These are phyloP conservation scores for Chaenogobius annularis DNA, from an alignment of 2,113 vertebrate species.

Conservation along the genomic window DNA sequence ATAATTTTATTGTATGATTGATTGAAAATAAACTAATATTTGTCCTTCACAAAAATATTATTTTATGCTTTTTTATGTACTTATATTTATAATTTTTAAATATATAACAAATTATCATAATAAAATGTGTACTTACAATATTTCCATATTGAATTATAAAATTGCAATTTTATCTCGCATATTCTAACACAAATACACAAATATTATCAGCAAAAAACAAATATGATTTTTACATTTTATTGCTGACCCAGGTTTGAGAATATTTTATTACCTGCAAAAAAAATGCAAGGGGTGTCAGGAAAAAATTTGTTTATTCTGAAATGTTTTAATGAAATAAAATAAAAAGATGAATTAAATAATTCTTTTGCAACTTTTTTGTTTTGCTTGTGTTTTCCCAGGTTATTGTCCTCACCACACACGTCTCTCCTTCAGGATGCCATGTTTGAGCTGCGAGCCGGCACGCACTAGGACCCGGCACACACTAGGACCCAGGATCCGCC, in stretches of 20 bases:
- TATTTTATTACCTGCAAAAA: slow-evolving; percentile 29
- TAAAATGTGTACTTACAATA: not conserved
- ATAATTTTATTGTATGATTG: not conserved
- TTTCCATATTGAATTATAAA: not conserved
- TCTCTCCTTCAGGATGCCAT: not conserved
- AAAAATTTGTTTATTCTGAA: not conserved
- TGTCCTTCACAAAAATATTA: no score
- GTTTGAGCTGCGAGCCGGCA: not conserved
- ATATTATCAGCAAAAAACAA: not conserved
- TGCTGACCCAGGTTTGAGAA: slow-evolving; percentile 23
- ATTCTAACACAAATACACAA: not conserved
- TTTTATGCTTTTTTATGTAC: not conserved
- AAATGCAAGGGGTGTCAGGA: not conserved
- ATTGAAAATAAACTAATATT: no score
- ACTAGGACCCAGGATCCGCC: slow-evolving; percentile 49
- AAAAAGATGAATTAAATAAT: not conserved
- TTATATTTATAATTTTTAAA: not conserved
- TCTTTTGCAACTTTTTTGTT: not conserved
- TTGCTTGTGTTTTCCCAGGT: slow-evolving; percentile 1
- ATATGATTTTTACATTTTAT: not conserved
- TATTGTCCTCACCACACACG: not conserved
- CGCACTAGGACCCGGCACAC: no score
- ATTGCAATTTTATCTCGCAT: not conserved
- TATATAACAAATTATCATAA: not conserved
- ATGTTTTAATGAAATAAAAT: not conserved